A percentile compares a stretch with the other conserved stretches of the same genome.
These are phyloP conservation scores for Setophaga petechia DNA, from an alignment of 2,113 vertebrate genomes.

Conservation along the genomic window DNA sequence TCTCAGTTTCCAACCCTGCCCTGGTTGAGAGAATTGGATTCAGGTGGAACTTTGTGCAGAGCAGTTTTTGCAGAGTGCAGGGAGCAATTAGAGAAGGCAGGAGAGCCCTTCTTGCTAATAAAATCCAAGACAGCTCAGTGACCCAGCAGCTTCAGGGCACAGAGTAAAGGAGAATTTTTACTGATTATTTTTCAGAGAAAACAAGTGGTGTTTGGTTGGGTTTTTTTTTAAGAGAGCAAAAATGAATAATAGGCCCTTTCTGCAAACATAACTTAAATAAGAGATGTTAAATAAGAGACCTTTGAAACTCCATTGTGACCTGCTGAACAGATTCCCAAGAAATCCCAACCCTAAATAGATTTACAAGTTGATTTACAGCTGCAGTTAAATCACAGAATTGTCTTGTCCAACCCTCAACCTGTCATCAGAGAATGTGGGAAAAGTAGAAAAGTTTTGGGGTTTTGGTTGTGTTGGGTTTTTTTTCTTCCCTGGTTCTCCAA, in stretches of 20 bases:
- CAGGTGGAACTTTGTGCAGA: constrained; percentile 34
- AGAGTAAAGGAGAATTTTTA: neutral
- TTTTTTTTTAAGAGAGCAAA: neutral
- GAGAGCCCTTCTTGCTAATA: constrained; percentile 3
- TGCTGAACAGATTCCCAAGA: too few species aligned
- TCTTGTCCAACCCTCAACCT: too few species aligned
- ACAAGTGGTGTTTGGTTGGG: neutral
- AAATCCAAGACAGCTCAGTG: neutral
- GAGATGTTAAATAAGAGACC: neutral
- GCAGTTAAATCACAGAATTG: too few species aligned
- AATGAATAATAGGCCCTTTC: neutral
- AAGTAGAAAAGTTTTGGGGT: too few species aligned
- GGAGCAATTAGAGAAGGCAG: constrained; percentile 42
- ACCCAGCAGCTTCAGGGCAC: neutral
- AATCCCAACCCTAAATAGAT: too few species aligned
- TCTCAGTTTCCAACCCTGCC: neutral
- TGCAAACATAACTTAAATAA: neutral
- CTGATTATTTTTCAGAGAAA: neutral
- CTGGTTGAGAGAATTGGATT: neutral
- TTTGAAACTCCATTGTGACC: neutral
- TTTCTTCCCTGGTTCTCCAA: too few species aligned
- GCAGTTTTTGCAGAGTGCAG: neutral
- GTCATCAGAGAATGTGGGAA: too few species aligned
- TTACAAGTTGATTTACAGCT: too few species aligned
- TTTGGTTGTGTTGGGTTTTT: too few species aligned